Evolutionary conservation across 2,113 vertebrate genomes (phyloP).

Genomic region (Aegithalos caudatus): DNA sequence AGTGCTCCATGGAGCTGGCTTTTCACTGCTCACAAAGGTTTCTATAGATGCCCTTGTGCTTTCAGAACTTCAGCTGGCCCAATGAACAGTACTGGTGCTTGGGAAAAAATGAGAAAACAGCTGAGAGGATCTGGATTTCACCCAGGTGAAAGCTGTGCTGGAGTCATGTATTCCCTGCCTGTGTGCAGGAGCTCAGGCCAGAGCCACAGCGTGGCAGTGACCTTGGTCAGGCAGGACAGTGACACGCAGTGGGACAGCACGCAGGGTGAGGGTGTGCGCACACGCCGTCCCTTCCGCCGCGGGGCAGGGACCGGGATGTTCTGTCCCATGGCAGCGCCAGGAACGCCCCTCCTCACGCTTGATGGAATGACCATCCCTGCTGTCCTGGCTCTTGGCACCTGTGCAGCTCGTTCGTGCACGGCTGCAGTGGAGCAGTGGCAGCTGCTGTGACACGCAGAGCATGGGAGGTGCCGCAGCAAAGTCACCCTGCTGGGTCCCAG

Average conservation of each 20-base stretch:
- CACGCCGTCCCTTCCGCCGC: rapidly evolving
- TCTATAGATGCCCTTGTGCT: not conserved
- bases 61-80: not conserved
- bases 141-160: not conserved
- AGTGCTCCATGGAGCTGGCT: not conserved
- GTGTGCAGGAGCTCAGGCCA: not conserved
- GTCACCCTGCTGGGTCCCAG: not conserved
- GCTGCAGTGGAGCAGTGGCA: not conserved
- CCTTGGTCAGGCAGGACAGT: not conserved
- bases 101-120: not conserved
- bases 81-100: not conserved
- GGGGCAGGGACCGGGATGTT: rapidly evolving
- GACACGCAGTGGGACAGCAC: rapidly evolving
- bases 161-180: not conserved
- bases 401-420: not conserved
- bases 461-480: not conserved
- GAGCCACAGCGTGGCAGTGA: not conserved
- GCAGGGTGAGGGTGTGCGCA: rapidly evolving
- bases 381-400: not conserved
- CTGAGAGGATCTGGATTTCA: not conserved
- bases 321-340: rapidly evolving
- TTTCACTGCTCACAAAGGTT: not conserved
- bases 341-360: not conserved
- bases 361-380: not conserved
- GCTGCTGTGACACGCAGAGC: not conserved